phyloP scores from a whole-genome alignment of 1,140 invertebrate species.

The Bombus pyrosoma region DNA sequence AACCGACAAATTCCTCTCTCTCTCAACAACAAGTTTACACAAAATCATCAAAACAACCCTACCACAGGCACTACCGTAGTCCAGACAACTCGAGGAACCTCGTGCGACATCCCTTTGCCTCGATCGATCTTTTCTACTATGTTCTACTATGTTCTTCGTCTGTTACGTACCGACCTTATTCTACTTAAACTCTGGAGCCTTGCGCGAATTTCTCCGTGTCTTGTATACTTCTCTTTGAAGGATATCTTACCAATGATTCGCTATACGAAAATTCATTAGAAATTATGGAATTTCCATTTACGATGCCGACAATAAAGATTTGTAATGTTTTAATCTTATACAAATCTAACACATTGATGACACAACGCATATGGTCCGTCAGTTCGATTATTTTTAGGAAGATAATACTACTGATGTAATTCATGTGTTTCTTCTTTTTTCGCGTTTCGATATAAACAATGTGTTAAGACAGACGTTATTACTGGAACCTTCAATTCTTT shows the following conservation, averaged over 20 bases:
- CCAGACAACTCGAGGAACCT: slow-evolving; percentile 15
- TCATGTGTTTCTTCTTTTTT: no score
- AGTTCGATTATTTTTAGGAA: no score
- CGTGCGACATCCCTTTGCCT: slow-evolving; percentile 18
- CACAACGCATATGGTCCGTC: no score
- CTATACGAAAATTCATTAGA: no score
- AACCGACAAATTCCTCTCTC: slow-evolving; percentile 43
- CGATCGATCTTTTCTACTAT: background rate
- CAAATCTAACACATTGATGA: no score
- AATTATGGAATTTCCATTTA: background rate
- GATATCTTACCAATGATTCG: background rate
- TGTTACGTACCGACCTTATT: background rate
- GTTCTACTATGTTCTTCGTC: background rate
- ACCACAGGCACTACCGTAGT: background rate
- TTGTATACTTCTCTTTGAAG: slow-evolving; percentile 2
- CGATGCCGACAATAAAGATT: no score
- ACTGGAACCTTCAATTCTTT: no score
- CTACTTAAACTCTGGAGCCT: slow-evolving; percentile 20
- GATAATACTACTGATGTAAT: no score
- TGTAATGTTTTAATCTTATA: no score
- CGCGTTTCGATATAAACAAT: no score
- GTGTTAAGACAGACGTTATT: no score
- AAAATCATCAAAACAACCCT: slow-evolving; percentile 59
- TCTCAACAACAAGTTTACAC: slow-evolving; percentile 51
- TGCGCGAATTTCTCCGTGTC: slow-evolving; percentile 24